Conservation (phyloP, 2,888 invertebrate species). For the Dascillus cervinus region DNA sequence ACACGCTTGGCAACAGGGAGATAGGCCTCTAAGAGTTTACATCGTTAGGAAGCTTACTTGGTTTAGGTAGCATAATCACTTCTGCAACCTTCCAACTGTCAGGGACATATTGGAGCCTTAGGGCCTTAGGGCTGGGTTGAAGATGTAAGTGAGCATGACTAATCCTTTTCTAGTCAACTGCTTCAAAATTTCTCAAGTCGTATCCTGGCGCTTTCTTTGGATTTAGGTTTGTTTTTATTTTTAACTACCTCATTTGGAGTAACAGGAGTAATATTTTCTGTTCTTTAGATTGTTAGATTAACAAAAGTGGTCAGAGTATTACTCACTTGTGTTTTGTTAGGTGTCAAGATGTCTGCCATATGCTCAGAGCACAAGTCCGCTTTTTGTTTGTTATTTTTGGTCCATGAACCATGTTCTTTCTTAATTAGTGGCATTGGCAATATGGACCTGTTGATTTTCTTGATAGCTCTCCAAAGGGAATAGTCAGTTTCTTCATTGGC, state of each 20-base stretch:
- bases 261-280: neutral
- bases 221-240: neutral
- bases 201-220: neutral
- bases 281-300: neutral
- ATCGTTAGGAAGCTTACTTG: neutral
- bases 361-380: neutral
- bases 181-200: too few relatives aligned
- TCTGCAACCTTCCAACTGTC: neutral
- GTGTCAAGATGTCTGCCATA: neutral
- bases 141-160: neutral
- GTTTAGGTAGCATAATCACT: neutral
- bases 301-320: neutral
- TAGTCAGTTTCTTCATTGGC: neutral
- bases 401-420: neutral
- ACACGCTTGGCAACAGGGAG: neutral
- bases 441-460: neutral
- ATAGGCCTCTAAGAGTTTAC: neutral
- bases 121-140: neutral
- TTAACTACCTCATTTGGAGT: neutral
- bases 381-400: neutral
- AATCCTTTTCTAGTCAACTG: neutral
- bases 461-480: neutral
- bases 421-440: neutral
- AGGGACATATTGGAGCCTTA: neutral
- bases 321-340: neutral